Conservation (phyloP, 2,113 vertebrate genomes). For the Nestor notabilis region DNA sequence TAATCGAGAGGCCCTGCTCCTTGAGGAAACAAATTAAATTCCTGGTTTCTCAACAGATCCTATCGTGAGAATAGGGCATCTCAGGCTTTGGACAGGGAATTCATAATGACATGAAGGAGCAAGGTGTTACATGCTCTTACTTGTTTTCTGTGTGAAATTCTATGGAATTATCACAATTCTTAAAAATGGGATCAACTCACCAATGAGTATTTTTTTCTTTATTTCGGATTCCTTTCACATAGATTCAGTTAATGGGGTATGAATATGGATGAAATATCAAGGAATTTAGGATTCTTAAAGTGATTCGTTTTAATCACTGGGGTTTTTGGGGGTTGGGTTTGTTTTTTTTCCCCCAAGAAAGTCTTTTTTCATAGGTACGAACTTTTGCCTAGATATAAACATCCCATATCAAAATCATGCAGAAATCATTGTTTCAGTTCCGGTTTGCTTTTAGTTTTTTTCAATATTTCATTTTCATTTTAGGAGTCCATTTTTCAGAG, state of each 20-base stretch:
- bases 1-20: neutral
- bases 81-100: neutral
- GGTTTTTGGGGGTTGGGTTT: neutral
- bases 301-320: neutral
- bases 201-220: neutral
- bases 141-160: neutral
- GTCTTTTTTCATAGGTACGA: neutral
- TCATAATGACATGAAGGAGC: neutral
- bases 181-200: neutral
- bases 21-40: neutral
- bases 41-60: neutral
- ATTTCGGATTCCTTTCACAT: neutral
- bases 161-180: neutral
- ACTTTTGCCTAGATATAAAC: neutral
- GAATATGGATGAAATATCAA: neutral
- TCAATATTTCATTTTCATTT: neutral
- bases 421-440: neutral
- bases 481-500: neutral
- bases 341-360: neutral
- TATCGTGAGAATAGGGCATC: neutral
- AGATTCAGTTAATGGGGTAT: neutral
- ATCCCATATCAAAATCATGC: neutral
- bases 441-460: accelerated
- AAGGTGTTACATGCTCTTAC: neutral
- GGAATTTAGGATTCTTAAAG: neutral